Conservation (phyloP, 2,113 vertebrate genomes). For the Eulemur rufifrons region DNA sequence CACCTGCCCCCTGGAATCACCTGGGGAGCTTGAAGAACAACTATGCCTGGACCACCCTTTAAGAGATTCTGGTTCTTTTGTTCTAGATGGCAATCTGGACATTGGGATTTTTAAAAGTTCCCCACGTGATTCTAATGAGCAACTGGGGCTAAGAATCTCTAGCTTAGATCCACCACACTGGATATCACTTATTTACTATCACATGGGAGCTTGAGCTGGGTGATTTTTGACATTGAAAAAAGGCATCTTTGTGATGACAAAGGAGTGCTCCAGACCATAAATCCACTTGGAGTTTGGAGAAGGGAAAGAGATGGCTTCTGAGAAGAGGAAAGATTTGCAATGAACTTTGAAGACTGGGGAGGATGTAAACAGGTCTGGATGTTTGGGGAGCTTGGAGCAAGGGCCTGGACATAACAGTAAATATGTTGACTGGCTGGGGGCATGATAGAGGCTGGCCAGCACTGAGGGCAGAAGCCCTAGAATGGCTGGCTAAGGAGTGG, state of each 20-base stretch:
- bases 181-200: not conserved
- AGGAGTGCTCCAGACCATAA: not conserved
- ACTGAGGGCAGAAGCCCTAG: not conserved
- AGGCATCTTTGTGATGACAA: not conserved
- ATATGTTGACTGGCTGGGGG: not conserved
- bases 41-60: not conserved
- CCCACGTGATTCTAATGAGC: not conserved
- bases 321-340: not conserved
- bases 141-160: not conserved
- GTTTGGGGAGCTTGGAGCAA: not conserved
- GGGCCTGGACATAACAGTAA: not conserved
- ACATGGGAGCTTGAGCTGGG: not conserved
- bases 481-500: not conserved
- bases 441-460: not conserved
- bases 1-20: not conserved
- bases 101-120: not conserved
- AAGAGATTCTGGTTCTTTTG: not conserved
- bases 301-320: constrained; percentile 4
- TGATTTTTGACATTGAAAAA: constrained; percentile 2
- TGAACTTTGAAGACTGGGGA: not conserved
- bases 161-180: not conserved
- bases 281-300: not conserved
- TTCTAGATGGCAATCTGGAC: not conserved
- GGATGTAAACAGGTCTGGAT: not conserved
- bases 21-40: not conserved